phyloP scores from a whole-genome alignment of 2,113 vertebrate species.

The Cryptomyrus ogoouensis region DNA sequence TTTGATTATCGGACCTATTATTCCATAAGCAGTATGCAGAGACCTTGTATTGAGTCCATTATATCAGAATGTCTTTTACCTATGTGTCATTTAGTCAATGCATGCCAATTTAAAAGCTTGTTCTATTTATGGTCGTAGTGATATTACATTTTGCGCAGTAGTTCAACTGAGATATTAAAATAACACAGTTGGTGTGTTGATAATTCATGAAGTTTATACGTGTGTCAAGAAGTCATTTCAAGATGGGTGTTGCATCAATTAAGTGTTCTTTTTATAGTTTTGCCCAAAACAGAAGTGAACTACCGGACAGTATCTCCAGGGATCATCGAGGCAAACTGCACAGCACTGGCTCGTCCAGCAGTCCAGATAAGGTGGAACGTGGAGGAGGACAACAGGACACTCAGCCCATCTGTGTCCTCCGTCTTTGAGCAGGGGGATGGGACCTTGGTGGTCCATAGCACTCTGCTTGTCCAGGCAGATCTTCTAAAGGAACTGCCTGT shows the following conservation, averaged over 20 bases:
- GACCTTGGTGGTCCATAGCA: slow-evolving; percentile 56
- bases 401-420: slow-evolving; percentile 40
- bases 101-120: neutral
- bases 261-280: slow-evolving; percentile 38
- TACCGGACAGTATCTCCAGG: slow-evolving; percentile 43
- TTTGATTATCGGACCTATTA: neutral
- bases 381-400: slow-evolving; percentile 45
- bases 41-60: no score
- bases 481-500: slow-evolving; percentile 41
- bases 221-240: neutral
- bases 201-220: neutral
- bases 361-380: slow-evolving; percentile 54
- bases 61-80: neutral
- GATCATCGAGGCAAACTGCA: slow-evolving; percentile 62
- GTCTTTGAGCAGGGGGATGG: slow-evolving; percentile 50
- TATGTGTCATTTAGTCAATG: neutral
- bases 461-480: slow-evolving; percentile 44
- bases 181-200: neutral
- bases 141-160: neutral
- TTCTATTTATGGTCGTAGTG: neutral
- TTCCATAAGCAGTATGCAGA: neutral
- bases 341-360: slow-evolving; percentile 49
- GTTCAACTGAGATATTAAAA: neutral
- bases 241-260: neutral
- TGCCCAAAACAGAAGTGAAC: slow-evolving; percentile 59